Base-by-base conservation (phyloP, 2,113 vertebrate genomes). In the Hucho hucho region DNA sequence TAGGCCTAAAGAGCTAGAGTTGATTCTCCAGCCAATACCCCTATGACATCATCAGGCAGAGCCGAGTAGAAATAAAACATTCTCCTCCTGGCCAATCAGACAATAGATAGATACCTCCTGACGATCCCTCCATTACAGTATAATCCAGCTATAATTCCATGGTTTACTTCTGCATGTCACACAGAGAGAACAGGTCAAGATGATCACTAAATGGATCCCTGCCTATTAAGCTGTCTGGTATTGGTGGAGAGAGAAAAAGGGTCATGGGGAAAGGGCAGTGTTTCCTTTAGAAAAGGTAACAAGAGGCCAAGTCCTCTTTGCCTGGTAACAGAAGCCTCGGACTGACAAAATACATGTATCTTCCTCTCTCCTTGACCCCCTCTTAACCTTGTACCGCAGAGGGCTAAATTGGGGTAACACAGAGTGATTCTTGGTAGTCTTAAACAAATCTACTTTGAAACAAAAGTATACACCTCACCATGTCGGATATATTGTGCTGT, bases 401-500 rank as follows among this genome's bases (percentile, higher is more conserved):
- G 9, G 37, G 37, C 37, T 43, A 43, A 43, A 43, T 12, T 9
- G 3, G 9, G 37, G 37, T 43, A 9, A 12, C 37, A 43, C 37
- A 43, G 9, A 43, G 9, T 43, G 37, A 0, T 43, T 43, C 9
- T 43, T 2, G 37, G 37, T 0, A 11, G 37, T 43, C 37, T 37
- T 37, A 37, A 37, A 37, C 9, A 43, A 12, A 43, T 43, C 37
- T 43, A 43, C 9, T 43, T 43, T 11, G 2, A 43, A 43, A 43
- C 7, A 43, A 11, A 32, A 9, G 32, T 2, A 37, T 37, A 43
- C 37, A 43, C 37, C 37, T 43, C 37, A 43, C 2, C 7, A 43
- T 43, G 37, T 43, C 9, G 11, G 37, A 43, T 43, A 12, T 11
- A 88, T 84, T 70, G 75, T 69, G 26, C 77, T 87, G 84, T 86